Conservation (phyloP, 2,888 invertebrate species). For the Zeuzera pyrina region DNA sequence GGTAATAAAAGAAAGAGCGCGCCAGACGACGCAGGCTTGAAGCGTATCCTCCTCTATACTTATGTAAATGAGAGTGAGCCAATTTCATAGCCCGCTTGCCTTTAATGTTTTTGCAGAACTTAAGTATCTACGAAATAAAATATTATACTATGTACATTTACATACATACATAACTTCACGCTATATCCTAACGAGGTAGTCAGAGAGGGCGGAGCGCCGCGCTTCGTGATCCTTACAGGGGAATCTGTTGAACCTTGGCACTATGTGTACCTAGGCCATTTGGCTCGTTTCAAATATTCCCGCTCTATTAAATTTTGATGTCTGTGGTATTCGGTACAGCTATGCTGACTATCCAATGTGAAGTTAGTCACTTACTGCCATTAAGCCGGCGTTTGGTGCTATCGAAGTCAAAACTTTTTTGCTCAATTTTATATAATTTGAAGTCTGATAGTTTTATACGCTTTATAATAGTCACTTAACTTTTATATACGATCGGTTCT, state of each 20-base stretch:
- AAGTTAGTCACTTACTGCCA: conserved; percentile 13
- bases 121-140: no score
- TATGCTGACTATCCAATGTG: conserved; percentile 10
- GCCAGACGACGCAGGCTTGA: no score
- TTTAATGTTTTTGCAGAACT: no score
- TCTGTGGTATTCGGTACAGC: conserved; percentile 12
- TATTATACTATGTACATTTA: no score
- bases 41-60: no score
- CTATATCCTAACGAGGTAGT: no score
- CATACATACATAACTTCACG: no score
- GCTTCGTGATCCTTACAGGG: no score
- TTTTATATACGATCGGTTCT: conserved; percentile 10
- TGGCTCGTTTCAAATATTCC: conserved; percentile 12
- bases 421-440: conserved; percentile 10
- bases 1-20: no score
- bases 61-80: no score
- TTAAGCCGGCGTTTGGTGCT: conserved; percentile 11
- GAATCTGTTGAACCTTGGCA: conserved; percentile 11
- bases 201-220: no score
- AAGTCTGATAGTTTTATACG: conserved; percentile 9
- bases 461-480: conserved; percentile 11
- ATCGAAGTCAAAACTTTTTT: conserved; percentile 10
- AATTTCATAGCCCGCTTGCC: no score
- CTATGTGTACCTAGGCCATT: conserved; percentile 10
- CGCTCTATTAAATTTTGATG: conserved; percentile 11